A percentile compares a stretch with the other conserved stretches of the same genome.
These are phyloP conservation scores for Gobionotothen gibberifrons DNA, from an alignment of 2,797 vertebrate genomes.

Conservation along the genomic window DNA sequence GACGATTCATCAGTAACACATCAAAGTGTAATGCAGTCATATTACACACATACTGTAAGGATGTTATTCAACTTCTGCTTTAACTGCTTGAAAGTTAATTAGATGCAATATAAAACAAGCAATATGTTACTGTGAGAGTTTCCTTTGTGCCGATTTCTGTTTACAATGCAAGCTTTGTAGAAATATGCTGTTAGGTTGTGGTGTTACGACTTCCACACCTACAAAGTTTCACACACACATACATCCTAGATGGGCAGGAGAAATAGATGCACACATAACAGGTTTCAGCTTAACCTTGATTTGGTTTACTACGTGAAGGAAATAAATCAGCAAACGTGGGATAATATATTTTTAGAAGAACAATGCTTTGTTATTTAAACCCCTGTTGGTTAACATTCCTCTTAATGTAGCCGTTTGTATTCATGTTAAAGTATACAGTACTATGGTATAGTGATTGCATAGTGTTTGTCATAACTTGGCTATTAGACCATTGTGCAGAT, in stretches of 20 bases:
- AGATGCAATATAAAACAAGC: conserved; percentile 17
- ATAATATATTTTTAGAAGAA: not conserved
- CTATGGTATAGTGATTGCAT: not conserved
- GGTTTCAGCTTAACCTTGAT: not conserved
- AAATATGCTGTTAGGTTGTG: conserved; percentile 17
- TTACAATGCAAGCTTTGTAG: conserved; percentile 9
- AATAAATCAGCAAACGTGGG: not conserved
- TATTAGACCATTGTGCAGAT: conserved; percentile 15
- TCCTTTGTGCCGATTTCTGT: not conserved
- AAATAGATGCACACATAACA: not conserved
- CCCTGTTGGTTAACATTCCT: not conserved
- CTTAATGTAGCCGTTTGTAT: not conserved
- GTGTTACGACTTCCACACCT: not conserved
- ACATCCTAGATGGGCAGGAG: not conserved
- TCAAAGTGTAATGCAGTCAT: not conserved
- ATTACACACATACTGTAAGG: not conserved
- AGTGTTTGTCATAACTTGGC: not conserved
- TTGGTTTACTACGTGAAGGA: not conserved
- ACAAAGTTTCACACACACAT: not conserved
- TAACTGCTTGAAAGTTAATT: not conserved
- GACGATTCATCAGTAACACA: conserved; percentile 3
- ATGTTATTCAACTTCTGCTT: not conserved
- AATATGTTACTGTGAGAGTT: conserved; percentile 9
- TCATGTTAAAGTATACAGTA: not conserved
- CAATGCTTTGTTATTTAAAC: not conserved